Evolutionary conservation across 2,797 vertebrate genomes (phyloP), one percentile per base, ranked within the genome.

Genomic region (Coregonus suidteri): DNA sequence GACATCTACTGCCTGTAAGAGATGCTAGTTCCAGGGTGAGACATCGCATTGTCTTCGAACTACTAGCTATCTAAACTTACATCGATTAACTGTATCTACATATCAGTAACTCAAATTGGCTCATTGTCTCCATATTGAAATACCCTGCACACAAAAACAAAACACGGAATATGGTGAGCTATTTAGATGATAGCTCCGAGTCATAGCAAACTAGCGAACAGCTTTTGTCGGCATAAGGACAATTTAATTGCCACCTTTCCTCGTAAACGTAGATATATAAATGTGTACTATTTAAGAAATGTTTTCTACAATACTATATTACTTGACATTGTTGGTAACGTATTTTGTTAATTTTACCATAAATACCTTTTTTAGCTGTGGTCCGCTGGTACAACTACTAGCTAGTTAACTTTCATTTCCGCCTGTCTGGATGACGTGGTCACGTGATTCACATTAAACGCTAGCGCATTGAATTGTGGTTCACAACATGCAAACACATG

Each of bases 381-480:
- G 16, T 90, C 88, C 86, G 82, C 86, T 83, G 88, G 73, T 84
- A 84, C 88, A 74, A 47, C 9, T 13, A 47, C 9, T 13, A 47
- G 87, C 87, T 88, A 88, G 71, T 88, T 83, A 91, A 93, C 91
- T 92, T 93, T 92, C 91, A 95, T 92, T 95, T 95, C 94, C 94
- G 93, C 89, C 84, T 94, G 93, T 88, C 83, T 94, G 90, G 87
- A 83, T 89, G 82, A 90, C 85, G 79, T 68, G 6, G 84, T 81
- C 94, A 95, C 90, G 92, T 95, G 94, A 95, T 87, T 37, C 1
- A 0, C 20, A 54, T 52, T 31, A 25, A 51, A 51, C 56, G 37
- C 35, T 16, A 64, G 47, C 79, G 79, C 82, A 88, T 87, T 81
- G 91, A 74, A 88, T 91, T 90, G 67, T 91, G 90, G 88, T 41